Evolutionary conservation across 2,113 vertebrate species (phyloP).

Genomic region (Apteryx mantelli): DNA sequence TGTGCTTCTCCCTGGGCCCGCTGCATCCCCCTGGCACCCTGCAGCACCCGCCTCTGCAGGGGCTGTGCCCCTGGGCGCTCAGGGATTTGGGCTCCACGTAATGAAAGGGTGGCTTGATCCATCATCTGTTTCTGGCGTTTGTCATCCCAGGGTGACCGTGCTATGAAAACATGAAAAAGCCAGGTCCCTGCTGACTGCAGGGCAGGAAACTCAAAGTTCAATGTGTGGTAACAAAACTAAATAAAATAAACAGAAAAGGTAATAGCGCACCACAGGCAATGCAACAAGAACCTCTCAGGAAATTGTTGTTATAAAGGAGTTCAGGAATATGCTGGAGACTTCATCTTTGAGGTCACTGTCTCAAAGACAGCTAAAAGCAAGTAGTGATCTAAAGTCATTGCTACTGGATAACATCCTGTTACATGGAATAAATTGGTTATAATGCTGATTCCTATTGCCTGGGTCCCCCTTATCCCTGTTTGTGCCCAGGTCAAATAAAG

Average conservation of each 20-base stretch:
- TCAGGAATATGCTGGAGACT: neutral
- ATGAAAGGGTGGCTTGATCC: neutral
- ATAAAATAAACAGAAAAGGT: neutral
- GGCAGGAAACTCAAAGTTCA: neutral
- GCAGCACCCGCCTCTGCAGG: neutral
- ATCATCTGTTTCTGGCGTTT: neutral
- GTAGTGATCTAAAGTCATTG: neutral
- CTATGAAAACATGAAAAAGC: neutral
- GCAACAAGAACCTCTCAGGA: neutral
- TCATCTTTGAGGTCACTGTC: neutral
- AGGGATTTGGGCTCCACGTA: neutral
- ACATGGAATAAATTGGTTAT: neutral
- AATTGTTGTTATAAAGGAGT: neutral
- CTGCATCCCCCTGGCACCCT: neutral
- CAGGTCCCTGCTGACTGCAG: neutral
- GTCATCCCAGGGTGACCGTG: neutral
- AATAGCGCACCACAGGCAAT: neutral
- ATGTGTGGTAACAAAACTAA: neutral
- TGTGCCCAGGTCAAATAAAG: neutral
- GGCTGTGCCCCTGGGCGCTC: neutral
- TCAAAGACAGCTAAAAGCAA: neutral
- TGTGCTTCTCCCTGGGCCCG: accelerated
- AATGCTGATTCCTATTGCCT: neutral
- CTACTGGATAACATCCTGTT: neutral
- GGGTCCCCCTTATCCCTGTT: neutral